A percentile compares a stretch with the other conserved stretches of the same genome.
Evolutionary conservation across 2,113 vertebrate genomes (phyloP).

Genomic region (Scartelaos histophorus): DNA sequence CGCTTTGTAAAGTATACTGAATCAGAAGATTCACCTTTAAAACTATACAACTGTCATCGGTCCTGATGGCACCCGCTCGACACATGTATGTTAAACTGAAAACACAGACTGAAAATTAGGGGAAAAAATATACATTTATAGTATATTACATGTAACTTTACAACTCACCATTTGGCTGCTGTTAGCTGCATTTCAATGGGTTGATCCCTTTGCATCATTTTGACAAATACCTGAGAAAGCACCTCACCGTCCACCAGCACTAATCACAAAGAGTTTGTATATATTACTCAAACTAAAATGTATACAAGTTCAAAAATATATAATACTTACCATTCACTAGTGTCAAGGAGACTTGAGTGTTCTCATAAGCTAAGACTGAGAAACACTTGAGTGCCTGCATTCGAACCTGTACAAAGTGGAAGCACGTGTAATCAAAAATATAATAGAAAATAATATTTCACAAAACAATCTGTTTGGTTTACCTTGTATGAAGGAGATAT

Average conservation of each 20-base stretch:
- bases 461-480: conserved; percentile 23
- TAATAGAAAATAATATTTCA: background rate
- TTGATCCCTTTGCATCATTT: conserved; percentile 98
- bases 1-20: background rate
- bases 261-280: conserved; percentile 63
- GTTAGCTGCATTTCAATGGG: conserved; percentile 99
- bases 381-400: conserved; percentile 99
- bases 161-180: conserved; percentile 95
- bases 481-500: conserved; percentile 95
- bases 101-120: background rate
- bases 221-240: conserved; percentile 95
- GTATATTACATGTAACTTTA: background rate
- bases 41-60: conserved; percentile 89
- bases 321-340: conserved; percentile 92
- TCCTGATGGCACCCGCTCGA: conserved; percentile 93
- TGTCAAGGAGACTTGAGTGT: conserved; percentile 94
- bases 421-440: background rate
- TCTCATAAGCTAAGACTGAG: conserved; percentile 97
- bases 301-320: background rate
- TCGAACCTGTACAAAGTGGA: conserved; percentile 80
- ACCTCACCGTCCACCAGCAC: conserved; percentile 93
- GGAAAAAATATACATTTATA: background rate
- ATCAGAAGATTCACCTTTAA: conserved; percentile 83
- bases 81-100: conserved; percentile 98
- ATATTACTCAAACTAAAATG: background rate